phyloP scores from a whole-genome alignment of 1,140 invertebrate genomes.

The Drosophila virilis region DNA sequence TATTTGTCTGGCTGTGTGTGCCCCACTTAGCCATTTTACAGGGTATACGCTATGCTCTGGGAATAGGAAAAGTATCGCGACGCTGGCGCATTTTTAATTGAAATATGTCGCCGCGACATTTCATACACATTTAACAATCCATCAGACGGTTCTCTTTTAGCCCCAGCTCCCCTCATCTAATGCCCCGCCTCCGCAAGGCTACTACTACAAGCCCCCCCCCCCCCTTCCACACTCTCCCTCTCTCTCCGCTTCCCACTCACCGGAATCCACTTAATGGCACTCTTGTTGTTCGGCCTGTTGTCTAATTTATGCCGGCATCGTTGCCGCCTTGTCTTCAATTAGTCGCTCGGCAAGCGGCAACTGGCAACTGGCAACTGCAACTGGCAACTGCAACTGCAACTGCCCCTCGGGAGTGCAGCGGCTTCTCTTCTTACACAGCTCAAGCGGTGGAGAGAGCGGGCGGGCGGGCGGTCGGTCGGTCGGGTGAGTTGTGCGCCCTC shows the following conservation, averaged over 20 bases:
- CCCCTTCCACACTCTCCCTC: too few relatives aligned
- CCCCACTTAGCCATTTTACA: background rate
- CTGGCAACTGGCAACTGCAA: slow-evolving; percentile 23
- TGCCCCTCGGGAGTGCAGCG: slow-evolving; percentile 28
- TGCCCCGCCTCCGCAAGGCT: too few relatives aligned
- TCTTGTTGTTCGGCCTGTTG: slow-evolving; percentile 25
- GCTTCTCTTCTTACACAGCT: slow-evolving; percentile 46
- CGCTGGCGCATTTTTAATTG: slow-evolving; percentile 46
- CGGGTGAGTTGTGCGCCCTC: background rate
- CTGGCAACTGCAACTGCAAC: slow-evolving; percentile 25
- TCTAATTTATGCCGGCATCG: slow-evolving; percentile 55
- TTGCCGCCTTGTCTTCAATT: slow-evolving; percentile 56
- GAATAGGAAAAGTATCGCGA: background rate
- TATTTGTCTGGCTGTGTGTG: too few relatives aligned
- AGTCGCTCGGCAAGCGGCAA: slow-evolving; percentile 29
- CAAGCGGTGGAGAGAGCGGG: background rate
- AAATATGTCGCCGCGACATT: slow-evolving; percentile 59
- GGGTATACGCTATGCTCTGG: background rate
- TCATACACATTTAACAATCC: slow-evolving; percentile 62
- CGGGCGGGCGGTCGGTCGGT: too few relatives aligned
- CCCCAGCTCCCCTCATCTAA: background rate
- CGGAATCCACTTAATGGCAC: slow-evolving; percentile 54
- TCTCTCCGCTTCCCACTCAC: background rate
- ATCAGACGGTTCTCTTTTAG: slow-evolving; percentile 27
- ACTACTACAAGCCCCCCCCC: background rate